Evolutionary conservation across 2,113 vertebrate species (phyloP).

Genomic region (Tapirus terrestris): DNA sequence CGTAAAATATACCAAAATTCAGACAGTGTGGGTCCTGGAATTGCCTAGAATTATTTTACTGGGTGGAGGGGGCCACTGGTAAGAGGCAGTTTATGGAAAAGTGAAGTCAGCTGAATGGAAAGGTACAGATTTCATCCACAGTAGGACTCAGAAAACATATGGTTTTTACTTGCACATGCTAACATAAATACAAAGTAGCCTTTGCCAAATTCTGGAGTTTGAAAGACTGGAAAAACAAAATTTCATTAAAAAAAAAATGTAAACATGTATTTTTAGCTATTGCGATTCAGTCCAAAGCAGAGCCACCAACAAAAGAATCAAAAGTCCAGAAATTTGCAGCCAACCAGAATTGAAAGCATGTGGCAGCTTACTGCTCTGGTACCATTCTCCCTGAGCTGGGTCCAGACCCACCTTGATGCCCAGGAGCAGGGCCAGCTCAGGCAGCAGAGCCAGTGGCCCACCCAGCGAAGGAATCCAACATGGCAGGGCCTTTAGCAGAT

Average conservation of each 20-base stretch:
- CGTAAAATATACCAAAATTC: background rate
- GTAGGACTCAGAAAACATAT: background rate
- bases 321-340: background rate
- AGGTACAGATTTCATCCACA: rapidly evolving
- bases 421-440: background rate
- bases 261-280: background rate
- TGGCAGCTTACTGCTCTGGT: rapidly evolving
- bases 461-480: rapidly evolving
- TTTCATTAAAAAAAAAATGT: background rate
- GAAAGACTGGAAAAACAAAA: background rate
- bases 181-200: background rate
- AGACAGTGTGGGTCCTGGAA: rapidly evolving
- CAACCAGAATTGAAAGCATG: rapidly evolving
- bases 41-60: background rate
- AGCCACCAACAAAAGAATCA: background rate
- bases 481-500: background rate
- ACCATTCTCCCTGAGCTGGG: no score
- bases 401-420: rapidly evolving
- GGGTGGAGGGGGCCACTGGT: rapidly evolving
- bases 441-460: rapidly evolving
- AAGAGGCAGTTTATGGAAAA: background rate
- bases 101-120: background rate
- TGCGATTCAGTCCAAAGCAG: background rate
- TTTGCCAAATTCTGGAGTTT: background rate
- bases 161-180: background rate